These are phyloP conservation scores for Oxytorus armatus DNA, from an alignment of 2,888 invertebrate genomes.

Conservation along the genomic window DNA sequence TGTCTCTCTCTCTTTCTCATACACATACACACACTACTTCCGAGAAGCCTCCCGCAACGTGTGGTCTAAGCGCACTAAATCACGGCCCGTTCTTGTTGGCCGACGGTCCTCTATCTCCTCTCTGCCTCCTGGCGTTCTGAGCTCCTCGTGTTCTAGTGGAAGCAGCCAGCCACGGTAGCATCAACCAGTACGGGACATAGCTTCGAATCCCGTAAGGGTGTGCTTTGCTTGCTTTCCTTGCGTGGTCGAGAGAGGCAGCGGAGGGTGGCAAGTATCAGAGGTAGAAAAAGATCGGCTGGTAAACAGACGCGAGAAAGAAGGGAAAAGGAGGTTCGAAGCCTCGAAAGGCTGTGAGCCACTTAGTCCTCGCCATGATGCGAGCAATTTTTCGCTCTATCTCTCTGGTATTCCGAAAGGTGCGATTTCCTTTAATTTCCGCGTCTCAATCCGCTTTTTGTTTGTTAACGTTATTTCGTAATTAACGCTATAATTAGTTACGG, in stretches of 20 bases:
- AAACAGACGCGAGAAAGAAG: conserved; percentile 28
- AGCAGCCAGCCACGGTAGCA: conserved; percentile 40
- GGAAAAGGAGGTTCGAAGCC: conserved; percentile 13
- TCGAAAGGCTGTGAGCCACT: conserved; percentile 27
- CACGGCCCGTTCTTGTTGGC: conserved; percentile 78
- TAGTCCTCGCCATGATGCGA: conserved; percentile 7
- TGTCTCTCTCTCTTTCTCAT: conserved; percentile 27
- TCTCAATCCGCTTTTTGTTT: not conserved
- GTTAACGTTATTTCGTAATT: not conserved
- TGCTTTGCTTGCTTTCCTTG: conserved; percentile 35
- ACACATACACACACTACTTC: conserved; percentile 62
- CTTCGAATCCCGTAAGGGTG: conserved; percentile 37
- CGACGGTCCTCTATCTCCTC: conserved; percentile 69
- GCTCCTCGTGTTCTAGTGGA: conserved; percentile 53
- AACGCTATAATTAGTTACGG: not conserved
- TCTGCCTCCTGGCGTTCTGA: conserved; percentile 63
- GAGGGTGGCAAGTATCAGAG: conserved; percentile 10
- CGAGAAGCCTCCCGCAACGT: conserved; percentile 75
- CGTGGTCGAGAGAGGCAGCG: not conserved
- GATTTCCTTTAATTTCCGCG: not conserved
- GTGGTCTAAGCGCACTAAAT: conserved; percentile 79
- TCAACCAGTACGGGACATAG: conserved; percentile 37
- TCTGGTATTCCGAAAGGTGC: not conserved
- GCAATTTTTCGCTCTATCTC: not conserved
- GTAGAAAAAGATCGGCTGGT: conserved; percentile 17